phyloP scores from a whole-genome alignment of 2,888 invertebrate species.

The Endotricha flammealis region DNA sequence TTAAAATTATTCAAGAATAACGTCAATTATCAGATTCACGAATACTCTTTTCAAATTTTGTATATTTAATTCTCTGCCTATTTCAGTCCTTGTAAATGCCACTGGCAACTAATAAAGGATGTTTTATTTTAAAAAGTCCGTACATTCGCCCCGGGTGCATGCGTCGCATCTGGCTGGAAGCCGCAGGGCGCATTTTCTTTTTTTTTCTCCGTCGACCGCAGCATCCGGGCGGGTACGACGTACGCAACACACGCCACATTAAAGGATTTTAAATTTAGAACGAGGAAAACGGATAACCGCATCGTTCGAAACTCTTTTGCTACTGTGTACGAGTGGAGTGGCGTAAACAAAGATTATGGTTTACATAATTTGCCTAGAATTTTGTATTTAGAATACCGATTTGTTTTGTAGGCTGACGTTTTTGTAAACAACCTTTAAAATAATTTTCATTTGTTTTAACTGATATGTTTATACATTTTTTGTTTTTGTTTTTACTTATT shows the following conservation, averaged over 20 bases:
- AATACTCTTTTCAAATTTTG: no score
- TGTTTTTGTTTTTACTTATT: slow-evolving; percentile 33
- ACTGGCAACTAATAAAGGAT: slow-evolving; percentile 17
- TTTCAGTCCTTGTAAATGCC: no score
- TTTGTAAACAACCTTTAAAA: no score
- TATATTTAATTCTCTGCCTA: no score
- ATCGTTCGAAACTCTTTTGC: slow-evolving; percentile 8
- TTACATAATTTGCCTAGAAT: no score
- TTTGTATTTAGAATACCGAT: no score
- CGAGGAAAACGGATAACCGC: slow-evolving; percentile 40
- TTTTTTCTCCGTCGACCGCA: slow-evolving; percentile 25
- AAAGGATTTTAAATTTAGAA: slow-evolving; percentile 61
- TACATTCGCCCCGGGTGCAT: slow-evolving; percentile 16
- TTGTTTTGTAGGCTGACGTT: no score
- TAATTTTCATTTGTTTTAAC: slow-evolving; percentile 11
- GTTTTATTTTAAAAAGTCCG: slow-evolving; percentile 20
- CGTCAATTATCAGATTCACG: no score
- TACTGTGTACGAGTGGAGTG: neutral
- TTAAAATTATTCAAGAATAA: no score
- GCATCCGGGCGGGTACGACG: slow-evolving; percentile 18
- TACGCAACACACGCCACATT: slow-evolving; percentile 38
- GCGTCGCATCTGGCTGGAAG: slow-evolving; percentile 35
- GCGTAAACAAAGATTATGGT: neutral
- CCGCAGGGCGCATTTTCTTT: slow-evolving; percentile 37
- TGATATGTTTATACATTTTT: slow-evolving; percentile 27